Evolutionary conservation across 2,797 vertebrate genomes (phyloP), one percentile per base, ranked within the genome.

Genomic region (Protonibea diacanthus): DNA sequence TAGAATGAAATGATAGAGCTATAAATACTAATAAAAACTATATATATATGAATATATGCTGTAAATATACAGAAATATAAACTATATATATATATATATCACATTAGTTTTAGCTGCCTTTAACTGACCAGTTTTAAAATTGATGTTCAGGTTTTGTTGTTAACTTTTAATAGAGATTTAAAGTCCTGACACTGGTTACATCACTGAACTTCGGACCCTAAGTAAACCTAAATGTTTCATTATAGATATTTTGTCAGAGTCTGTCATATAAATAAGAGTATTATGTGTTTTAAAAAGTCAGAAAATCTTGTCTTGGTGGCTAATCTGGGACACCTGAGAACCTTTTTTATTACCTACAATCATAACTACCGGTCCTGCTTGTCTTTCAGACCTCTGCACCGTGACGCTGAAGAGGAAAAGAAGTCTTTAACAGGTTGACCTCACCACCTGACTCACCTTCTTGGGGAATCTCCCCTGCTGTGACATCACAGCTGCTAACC

Each of bases 401-500:
- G 4, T 73, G 42, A 45, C 51, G 29, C 33, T 14, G 20, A 59
- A 6, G 11, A 56, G 60, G 52, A 66, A 62, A 44, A 25, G n/a
- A 2, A 8, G 14, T 49, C 12, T 61, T 52, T 45, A 55, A 11
- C 57, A 66, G 40, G 66, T 80, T 61, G 83, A 72, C 13, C 13
- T 55, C 48, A 62, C 4, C 1, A 11, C 20, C 73, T 90, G 79
- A 91, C 62, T 90, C 88, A 85, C 44, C 27, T 45, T 45, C 8
- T 65, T 33, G 12, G n/a, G 75, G 81, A 87, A 86, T 81, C 14
- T 55, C 33, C 33, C 55, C 33, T 2, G 18, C 18, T 52, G 51
- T 83, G 79, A 83, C 72, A 2, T 77, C 81, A 83, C 61, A 27
- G 78, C 85, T 58, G 55, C 7, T 29, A 63, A 27, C 82, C 86